A percentile compares a stretch with the other conserved stretches of the same genome.
Conservation (phyloP, 1,140 invertebrate genomes). For the Leptinotarsa texana region DNA sequence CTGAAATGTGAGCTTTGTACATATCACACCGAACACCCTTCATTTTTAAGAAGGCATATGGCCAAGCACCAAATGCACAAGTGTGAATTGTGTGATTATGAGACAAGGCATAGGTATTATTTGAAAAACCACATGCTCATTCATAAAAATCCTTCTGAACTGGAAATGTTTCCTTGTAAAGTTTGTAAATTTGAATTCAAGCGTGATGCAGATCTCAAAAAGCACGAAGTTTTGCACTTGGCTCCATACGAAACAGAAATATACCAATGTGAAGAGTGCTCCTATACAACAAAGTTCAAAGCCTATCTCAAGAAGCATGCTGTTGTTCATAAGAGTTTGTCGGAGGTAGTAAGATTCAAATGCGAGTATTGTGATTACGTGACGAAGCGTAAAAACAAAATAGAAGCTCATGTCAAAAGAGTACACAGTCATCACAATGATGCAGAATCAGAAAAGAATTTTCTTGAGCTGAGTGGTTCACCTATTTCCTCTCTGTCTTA, state of each 20-base stretch:
- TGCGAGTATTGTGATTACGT: neutral
- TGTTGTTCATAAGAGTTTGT: constrained; percentile 23
- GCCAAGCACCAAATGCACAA: neutral
- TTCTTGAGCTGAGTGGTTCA: no score
- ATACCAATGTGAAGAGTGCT: constrained; percentile 22
- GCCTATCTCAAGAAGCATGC: constrained; percentile 27
- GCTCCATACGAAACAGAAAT: constrained; percentile 22
- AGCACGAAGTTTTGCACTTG: constrained; percentile 11
- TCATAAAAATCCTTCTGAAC: constrained; percentile 19
- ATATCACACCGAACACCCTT: neutral
- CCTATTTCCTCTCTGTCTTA: no score
- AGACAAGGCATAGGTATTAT: constrained; percentile 4
- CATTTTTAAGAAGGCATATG: neutral
- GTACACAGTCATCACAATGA: constrained; percentile 19
- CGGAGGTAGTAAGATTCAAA: constrained; percentile 2
- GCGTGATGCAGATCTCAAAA: constrained; percentile 2
- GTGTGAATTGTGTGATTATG: neutral
- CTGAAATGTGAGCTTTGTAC: neutral
- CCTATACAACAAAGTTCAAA: constrained; percentile 29
- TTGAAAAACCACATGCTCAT: constrained; percentile 22
- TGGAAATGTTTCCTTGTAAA: constrained; percentile 24
- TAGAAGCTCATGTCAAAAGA: constrained; percentile 21
- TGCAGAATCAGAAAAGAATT: no score
- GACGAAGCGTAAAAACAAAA: neutral
- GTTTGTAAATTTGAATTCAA: constrained; percentile 28